Evolutionary conservation across 1,140 invertebrate species (phyloP), one percentile per base, ranked within the genome.

Genomic region (Brachionus rubens): DNA sequence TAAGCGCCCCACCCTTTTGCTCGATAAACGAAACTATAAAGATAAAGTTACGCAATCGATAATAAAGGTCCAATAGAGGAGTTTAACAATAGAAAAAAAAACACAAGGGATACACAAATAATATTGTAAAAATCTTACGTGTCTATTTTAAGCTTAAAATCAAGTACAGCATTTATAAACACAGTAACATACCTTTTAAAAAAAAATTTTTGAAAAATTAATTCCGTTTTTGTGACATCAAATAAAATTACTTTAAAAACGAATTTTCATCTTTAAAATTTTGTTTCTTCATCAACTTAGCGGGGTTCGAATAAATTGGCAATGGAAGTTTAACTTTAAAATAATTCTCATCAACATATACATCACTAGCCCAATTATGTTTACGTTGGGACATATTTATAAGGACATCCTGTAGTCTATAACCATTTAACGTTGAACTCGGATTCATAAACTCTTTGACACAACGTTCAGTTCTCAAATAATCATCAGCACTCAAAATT

Each of bases 241-340:
- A 56, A 54, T 28, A 33, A 36, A 16, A 33, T 9, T 59, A 59
- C 54, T 59, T 59, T 5, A 59, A 16, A 41, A 36, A 59, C 4
- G n/a, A 12, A 36, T 59, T 28, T 36, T 59, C 54, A 59, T 59
- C 19, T 36, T n/a, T 16, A 59, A 59, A 59, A 59, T 36, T 16
- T 59, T 59, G 54, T 36, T 59, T 59, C 36, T 59, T 59, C 54
- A 96, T 92, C 33, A 96, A 90, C 88, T 96, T 92, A 33, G 94
- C 96, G 0, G 96, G 96, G 86, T 94, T 99, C 24, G 92, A 96
- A 86, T 99, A 98, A 78, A 99, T 90, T 1, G 94, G 93, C 79
- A 99, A 88, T 6, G 93, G 89, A 19, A 92, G 83, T 12, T 90
- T 88, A 68, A 93, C 89, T 78, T 91, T 89, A 81, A 98, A 85